These are phyloP conservation scores for Dicentrarchus labrax DNA, from an alignment of 2,113 vertebrate genomes.

Conservation along the genomic window DNA sequence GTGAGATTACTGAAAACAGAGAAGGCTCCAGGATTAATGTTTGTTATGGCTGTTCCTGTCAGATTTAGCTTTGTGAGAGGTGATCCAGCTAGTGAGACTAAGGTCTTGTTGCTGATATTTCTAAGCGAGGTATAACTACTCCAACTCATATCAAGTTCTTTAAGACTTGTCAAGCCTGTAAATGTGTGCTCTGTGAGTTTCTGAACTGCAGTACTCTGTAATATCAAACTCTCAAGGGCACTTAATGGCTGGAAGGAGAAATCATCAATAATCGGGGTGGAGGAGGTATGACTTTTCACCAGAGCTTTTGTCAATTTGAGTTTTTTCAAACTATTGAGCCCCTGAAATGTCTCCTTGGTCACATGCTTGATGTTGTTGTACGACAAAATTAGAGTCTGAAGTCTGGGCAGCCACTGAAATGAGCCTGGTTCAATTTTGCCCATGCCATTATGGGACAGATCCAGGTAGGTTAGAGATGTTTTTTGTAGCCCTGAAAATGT, in stretches of 20 bases:
- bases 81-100: slow-evolving; percentile 88
- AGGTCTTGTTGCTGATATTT: slow-evolving; percentile 87
- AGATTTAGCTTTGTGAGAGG: slow-evolving; percentile 89
- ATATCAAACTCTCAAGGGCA: slow-evolving; percentile 86
- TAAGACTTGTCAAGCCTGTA: slow-evolving; percentile 87
- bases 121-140: slow-evolving; percentile 78
- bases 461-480: slow-evolving; percentile 87
- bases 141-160: slow-evolving; percentile 86
- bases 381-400: slow-evolving; percentile 86
- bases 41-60: slow-evolving; percentile 83
- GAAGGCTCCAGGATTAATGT: slow-evolving; percentile 86
- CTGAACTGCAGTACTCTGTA: slow-evolving; percentile 84
- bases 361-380: slow-evolving; percentile 86
- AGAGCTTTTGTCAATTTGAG: slow-evolving; percentile 87
- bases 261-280: slow-evolving; percentile 83
- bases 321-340: slow-evolving; percentile 85
- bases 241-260: slow-evolving; percentile 89
- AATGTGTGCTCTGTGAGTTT: slow-evolving; percentile 86
- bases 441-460: slow-evolving; percentile 89
- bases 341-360: slow-evolving; percentile 84
- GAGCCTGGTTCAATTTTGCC: slow-evolving; percentile 81
- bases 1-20: slow-evolving; percentile 84
- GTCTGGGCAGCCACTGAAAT: slow-evolving; percentile 87
- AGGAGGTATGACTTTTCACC: slow-evolving; percentile 56
- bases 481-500: slow-evolving; percentile 87